Conservation (phyloP, 1,140 invertebrate species). For the Chymomyza costata region DNA sequence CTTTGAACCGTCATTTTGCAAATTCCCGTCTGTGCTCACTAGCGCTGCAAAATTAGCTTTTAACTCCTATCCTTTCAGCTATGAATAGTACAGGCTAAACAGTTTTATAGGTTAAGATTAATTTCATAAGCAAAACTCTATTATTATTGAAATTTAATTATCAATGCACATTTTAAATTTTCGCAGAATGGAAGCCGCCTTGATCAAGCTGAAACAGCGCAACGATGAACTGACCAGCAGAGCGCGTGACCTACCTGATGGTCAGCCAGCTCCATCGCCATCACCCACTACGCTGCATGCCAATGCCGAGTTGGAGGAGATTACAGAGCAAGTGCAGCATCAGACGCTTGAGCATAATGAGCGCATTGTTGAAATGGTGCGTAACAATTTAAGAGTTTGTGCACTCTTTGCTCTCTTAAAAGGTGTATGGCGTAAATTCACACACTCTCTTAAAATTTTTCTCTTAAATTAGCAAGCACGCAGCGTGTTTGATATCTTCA, state of each 20-base stretch:
- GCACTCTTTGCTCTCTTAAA: too few relatives aligned
- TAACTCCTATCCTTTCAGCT: too few relatives aligned
- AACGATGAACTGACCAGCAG: slow-evolving; percentile 67
- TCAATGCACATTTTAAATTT: too few relatives aligned
- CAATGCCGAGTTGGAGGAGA: slow-evolving; percentile 60
- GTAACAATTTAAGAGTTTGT: slow-evolving; percentile 9
- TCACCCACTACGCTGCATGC: slow-evolving; percentile 48
- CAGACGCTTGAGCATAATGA: slow-evolving; percentile 65
- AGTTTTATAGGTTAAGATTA: too few relatives aligned
- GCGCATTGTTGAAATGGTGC: slow-evolving; percentile 74
- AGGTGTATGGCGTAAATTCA: too few relatives aligned
- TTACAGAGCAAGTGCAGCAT: slow-evolving; percentile 62
- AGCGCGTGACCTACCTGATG: slow-evolving; percentile 57
- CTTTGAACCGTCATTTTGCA: too few relatives aligned
- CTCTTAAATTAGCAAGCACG: slow-evolving; percentile 52
- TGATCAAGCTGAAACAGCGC: slow-evolving; percentile 70
- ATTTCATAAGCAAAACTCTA: too few relatives aligned
- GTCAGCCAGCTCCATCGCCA: slow-evolving; percentile 35
- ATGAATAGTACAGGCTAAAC: too few relatives aligned
- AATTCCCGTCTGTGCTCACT: too few relatives aligned
- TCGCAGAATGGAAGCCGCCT: slow-evolving; percentile 68
- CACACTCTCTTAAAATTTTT: slow-evolving; percentile 28
- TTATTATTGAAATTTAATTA: too few relatives aligned
- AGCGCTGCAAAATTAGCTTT: too few relatives aligned
- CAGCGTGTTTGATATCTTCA: slow-evolving; percentile 62